phyloP scores from a whole-genome alignment of 1,140 invertebrate species.

The Drosophila navojoa region DNA sequence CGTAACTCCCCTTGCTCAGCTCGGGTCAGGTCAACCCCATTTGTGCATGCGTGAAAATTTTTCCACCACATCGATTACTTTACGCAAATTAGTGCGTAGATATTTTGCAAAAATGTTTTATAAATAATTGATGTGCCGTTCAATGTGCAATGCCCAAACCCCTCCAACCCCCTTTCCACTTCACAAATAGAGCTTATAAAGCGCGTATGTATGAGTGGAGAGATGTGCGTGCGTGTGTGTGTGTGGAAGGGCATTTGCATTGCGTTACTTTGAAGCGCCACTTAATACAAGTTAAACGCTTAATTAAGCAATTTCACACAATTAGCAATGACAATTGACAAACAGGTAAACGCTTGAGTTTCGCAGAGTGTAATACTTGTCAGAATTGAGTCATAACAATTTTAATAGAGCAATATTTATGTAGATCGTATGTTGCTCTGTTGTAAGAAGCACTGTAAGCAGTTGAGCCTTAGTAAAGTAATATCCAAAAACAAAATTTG shows the following conservation, averaged over 20 bases:
- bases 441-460: too few relatives aligned
- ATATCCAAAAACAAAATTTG: too few relatives aligned
- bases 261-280: conserved; percentile 38
- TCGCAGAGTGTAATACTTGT: background rate
- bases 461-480: too few relatives aligned
- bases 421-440: too few relatives aligned
- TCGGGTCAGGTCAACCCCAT: conserved; percentile 29
- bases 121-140: conserved; percentile 76
- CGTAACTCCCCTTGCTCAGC: conserved; percentile 15
- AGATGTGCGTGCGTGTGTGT: background rate
- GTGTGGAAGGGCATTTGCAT: conserved; percentile 12
- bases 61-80: conserved; percentile 82
- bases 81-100: conserved; percentile 82
- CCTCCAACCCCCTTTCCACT: background rate
- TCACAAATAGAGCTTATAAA: background rate
- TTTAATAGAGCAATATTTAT: too few relatives aligned
- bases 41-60: conserved; percentile 79
- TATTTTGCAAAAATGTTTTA: conserved; percentile 82
- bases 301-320: conserved; percentile 67
- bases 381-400: background rate
- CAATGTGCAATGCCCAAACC: conserved; percentile 24
- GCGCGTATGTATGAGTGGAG: background rate
- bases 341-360: background rate
- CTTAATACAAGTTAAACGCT: conserved; percentile 64
- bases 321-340: conserved; percentile 46